Conservation (phyloP, 1,140 invertebrate species). For the Cydia fagiglandana region DNA sequence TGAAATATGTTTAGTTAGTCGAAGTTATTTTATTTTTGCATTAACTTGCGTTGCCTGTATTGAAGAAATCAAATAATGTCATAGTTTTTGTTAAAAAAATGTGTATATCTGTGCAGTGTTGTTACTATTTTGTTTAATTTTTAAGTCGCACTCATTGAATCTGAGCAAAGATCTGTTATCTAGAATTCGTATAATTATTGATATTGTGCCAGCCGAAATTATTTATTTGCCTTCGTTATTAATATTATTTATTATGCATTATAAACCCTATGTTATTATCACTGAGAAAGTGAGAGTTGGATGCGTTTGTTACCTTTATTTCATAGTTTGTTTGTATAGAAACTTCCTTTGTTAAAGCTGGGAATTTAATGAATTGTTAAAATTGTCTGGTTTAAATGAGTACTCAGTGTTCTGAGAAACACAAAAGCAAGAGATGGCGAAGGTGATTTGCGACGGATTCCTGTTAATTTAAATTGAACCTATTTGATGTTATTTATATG, state of each 20-base stretch:
- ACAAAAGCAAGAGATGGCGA: not conserved
- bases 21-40: not conserved
- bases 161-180: slow-evolving; percentile 48
- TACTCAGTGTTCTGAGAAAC: not conserved
- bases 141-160: slow-evolving; percentile 45
- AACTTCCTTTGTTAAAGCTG: not conserved
- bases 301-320: slow-evolving; percentile 1
- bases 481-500: not conserved
- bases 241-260: slow-evolving; percentile 7
- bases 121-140: slow-evolving; percentile 38
- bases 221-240: slow-evolving; percentile 29
- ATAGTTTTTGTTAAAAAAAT: slow-evolving; percentile 14
- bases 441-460: not conserved
- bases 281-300: not conserved
- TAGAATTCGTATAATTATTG: slow-evolving; percentile 38
- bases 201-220: slow-evolving; percentile 42
- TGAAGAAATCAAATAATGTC: not conserved
- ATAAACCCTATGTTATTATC: not conserved
- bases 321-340: not conserved
- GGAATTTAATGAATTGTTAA: not conserved
- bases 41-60: not conserved
- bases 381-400: not conserved
- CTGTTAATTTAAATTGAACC: not conserved
- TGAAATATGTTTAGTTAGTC: not conserved
- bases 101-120: slow-evolving; percentile 29